Base-by-base conservation (phyloP, 2,888 invertebrate genomes). In the Ellobium chinense region DNA sequence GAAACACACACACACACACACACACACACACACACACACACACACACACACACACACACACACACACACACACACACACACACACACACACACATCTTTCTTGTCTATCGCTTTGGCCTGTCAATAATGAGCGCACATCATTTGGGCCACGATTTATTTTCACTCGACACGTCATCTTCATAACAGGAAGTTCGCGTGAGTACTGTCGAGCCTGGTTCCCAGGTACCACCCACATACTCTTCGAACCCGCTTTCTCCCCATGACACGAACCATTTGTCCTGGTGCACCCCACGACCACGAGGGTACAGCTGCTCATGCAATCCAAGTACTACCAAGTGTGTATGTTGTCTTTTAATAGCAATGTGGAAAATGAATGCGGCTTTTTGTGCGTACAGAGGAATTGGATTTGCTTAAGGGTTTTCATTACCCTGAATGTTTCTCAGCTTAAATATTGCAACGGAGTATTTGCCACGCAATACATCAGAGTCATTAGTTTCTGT, bases 121-220 rank as follows among this genome's bases (percentile, higher is more conserved):
- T 66, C 37, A 18, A 24, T 7, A 46, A 14, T 21, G 69, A 69
- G 46, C 69, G 54, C 54, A 69, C 9, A 24, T 29, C 21, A 5
- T 29, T 69, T 18, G 12, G 21, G 1, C 18, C 3, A 3, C 31
- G 29, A 54, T 69, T 69, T 69, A 54, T 69, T 69, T 69, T 31
- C 36, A 21, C 29, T 54, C 31, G 69, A 46, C 54, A 46, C 27
- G 31, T 54, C 69, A 69, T 69, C 69, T 31, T 9, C 69, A 69
- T 5, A 69, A 54, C 69, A 69, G 69, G 69, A 69, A 69, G 69
- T 69, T 46, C 69, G 36, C 27, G 12, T 1, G 29, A 46, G 29
- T 29, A 18, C 68, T 14, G 39, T 68, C 1, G 1, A 21, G 2
- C 21, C 1, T 29, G 46, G 18, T 69, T 46, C 18, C 31, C 18